phyloP scores from a whole-genome alignment of 1,140 invertebrate genomes.

The Hypothenemus hampei region DNA sequence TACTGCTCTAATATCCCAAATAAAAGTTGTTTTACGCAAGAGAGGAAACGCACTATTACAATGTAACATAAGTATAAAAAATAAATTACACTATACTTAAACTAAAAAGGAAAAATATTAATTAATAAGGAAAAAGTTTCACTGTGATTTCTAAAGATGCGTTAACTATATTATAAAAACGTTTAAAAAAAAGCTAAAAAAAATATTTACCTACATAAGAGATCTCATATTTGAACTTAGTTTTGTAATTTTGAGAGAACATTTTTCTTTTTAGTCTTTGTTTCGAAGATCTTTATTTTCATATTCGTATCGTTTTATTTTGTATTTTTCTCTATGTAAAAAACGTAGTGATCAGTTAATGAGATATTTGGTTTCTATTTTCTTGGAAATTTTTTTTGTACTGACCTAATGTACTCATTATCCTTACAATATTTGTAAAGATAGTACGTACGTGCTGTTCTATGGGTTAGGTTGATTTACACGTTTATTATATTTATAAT shows the following conservation, averaged over 20 bases:
- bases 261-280: no score
- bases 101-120: no score
- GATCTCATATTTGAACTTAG: constrained; percentile 46
- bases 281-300: constrained; percentile 45
- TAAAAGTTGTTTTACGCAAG: constrained; percentile 6
- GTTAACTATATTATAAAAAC: constrained; percentile 46
- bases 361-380: constrained; percentile 2
- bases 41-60: not conserved
- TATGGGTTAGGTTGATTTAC: constrained; percentile 31
- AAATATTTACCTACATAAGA: constrained; percentile 46
- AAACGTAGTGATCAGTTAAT: not conserved
- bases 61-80: constrained; percentile 5
- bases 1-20: constrained; percentile 1
- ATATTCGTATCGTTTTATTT: constrained; percentile 21
- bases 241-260: constrained; percentile 31
- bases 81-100: constrained; percentile 27
- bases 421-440: constrained; percentile 39
- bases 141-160: constrained; percentile 48
- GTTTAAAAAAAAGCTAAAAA: constrained; percentile 38
- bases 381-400: constrained; percentile 1
- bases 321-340: constrained; percentile 23
- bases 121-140: constrained; percentile 46
- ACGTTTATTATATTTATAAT: constrained; percentile 36
- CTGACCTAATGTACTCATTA: constrained; percentile 7
- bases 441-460: constrained; percentile 17